A percentile compares a stretch with the other conserved stretches of the same genome.
These are phyloP conservation scores for Agrypnia vestita DNA, from an alignment of 1,140 invertebrate species.

Conservation along the genomic window DNA sequence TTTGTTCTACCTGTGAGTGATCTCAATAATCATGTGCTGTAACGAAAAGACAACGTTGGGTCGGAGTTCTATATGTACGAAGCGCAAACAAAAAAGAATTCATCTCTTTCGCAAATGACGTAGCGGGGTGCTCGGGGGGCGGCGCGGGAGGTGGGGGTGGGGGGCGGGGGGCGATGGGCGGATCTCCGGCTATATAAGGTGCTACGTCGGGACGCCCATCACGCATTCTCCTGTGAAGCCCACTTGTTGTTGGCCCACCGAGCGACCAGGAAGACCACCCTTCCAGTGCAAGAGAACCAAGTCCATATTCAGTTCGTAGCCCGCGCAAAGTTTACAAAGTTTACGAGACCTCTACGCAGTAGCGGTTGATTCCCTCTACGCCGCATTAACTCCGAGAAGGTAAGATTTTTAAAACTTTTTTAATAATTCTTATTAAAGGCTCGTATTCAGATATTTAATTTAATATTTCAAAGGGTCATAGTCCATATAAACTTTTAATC, in stretches of 20 bases:
- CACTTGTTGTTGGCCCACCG: constrained; percentile 35
- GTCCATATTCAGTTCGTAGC: not conserved
- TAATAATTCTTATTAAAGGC: too few relatives aligned
- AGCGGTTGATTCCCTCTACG: not conserved
- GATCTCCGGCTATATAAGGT: constrained; percentile 36
- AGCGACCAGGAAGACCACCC: constrained; percentile 17
- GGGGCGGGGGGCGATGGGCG: constrained; percentile 10
- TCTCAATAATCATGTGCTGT: constrained; percentile 4
- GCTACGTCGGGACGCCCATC: constrained; percentile 14
- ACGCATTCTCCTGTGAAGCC: constrained; percentile 42
- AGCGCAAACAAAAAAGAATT: constrained; percentile 27
- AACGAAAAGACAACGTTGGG: constrained; percentile 22
- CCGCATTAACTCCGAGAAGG: not conserved
- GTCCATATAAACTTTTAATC: too few relatives aligned
- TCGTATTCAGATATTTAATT: too few relatives aligned
- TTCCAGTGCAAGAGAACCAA: constrained; percentile 14
- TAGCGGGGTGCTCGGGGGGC: constrained; percentile 12
- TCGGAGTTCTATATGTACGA: constrained; percentile 19
- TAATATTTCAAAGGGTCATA: too few relatives aligned
- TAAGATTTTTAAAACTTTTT: constrained; percentile 3
- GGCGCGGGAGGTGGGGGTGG: not conserved
- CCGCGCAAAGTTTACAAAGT: constrained; percentile 18
- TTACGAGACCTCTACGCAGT: not conserved
- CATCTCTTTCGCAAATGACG: constrained; percentile 34
- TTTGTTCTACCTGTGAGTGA: not conserved